Percentiles rank a stretch among this genome's conserved stretches.
Evolutionary conservation across 2,113 vertebrate species (phyloP).

Genomic region (Dromaius novaehollandiae): DNA sequence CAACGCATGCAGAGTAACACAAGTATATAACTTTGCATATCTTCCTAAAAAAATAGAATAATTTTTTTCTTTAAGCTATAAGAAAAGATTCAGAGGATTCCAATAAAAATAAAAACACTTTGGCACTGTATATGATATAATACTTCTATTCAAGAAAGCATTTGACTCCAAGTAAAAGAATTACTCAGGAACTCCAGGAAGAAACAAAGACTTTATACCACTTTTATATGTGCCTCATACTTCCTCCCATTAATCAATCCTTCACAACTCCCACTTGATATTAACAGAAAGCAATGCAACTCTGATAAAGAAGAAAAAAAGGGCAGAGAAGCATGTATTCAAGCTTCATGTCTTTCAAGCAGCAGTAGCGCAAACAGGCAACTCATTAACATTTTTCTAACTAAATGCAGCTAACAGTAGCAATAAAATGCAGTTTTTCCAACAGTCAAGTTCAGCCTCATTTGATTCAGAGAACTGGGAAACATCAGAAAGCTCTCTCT

Average conservation of each 20-base stretch:
- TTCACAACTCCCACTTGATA: background rate
- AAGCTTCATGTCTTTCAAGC: background rate
- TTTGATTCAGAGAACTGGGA: background rate
- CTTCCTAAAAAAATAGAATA: background rate
- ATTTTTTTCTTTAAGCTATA: background rate
- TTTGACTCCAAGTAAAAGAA: background rate
- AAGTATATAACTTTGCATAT: background rate
- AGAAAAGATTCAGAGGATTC: background rate
- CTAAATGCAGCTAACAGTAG: background rate
- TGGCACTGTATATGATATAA: accelerated
- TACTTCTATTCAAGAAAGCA: background rate
- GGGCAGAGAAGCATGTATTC: accelerated
- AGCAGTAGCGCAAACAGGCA: background rate
- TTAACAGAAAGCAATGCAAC: background rate
- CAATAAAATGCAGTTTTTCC: background rate
- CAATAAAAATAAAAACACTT: background rate
- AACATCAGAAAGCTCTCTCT: background rate
- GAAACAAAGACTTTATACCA: background rate
- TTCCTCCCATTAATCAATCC: background rate
- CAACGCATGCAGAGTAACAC: accelerated
- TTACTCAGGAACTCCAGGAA: background rate
- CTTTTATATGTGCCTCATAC: background rate
- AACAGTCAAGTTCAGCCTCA: background rate
- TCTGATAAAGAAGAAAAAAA: background rate
- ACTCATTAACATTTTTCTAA: background rate